Conservation (phyloP, 2,888 invertebrate species). For the Dryomyza anilis region DNA sequence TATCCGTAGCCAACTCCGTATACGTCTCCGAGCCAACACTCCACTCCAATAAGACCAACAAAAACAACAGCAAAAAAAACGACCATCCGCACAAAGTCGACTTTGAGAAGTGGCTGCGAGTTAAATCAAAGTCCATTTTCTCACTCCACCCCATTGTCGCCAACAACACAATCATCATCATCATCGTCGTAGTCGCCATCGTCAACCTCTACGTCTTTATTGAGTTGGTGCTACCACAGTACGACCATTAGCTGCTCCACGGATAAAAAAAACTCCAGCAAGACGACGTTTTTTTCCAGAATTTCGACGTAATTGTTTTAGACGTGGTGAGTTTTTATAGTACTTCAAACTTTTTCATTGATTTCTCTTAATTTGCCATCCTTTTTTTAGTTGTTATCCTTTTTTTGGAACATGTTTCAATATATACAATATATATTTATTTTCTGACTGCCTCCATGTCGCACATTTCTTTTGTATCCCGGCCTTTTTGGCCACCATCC, state of each 20-base stretch:
- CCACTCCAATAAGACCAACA: neutral
- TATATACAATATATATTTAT: too few species aligned
- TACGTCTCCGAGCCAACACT: neutral
- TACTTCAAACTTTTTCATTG: too few species aligned
- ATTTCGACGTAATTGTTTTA: slow-evolving; percentile 7
- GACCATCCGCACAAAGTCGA: slow-evolving; percentile 5
- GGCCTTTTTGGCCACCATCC: neutral
- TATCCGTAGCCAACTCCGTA: neutral
- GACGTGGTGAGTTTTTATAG: slow-evolving; percentile 18
- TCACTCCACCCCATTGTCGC: slow-evolving; percentile 33
- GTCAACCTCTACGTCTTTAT: neutral
- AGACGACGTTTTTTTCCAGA: slow-evolving; percentile 2
- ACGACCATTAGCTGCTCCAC: neutral
- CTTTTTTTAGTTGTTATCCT: neutral
- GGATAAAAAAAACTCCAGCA: neutral
- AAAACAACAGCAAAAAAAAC: neutral
- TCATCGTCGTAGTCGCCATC: too few species aligned
- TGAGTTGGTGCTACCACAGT: neutral
- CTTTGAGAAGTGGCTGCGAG: slow-evolving; percentile 31
- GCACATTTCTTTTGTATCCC: neutral
- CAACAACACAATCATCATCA: too few species aligned
- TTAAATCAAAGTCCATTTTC: slow-evolving; percentile 31
- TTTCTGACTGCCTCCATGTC: neutral
- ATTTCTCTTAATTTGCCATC: too few species aligned
- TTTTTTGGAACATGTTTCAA: too few species aligned